Conservation (phyloP, 1,140 invertebrate species). For the Dendrolimus punctatus region DNA sequence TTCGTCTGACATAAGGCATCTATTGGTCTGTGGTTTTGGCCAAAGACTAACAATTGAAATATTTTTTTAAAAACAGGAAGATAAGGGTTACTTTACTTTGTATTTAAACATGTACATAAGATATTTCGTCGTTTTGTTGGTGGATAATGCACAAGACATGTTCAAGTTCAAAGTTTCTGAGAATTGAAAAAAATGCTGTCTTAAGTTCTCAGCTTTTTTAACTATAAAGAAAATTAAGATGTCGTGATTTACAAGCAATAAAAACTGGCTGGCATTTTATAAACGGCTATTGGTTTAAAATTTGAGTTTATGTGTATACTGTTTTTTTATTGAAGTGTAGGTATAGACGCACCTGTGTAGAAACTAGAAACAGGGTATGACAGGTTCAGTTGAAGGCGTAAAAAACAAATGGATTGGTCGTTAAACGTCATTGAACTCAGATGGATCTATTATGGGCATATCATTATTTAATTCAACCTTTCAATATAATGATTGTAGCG, state of each 20-base stretch:
- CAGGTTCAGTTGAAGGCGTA: no score
- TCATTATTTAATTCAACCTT: no score
- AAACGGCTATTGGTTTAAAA: not conserved
- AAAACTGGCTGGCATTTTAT: slow-evolving; percentile 4
- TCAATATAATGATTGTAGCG: no score
- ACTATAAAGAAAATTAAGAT: slow-evolving; percentile 39
- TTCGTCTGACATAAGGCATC: slow-evolving; percentile 46
- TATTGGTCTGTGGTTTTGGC: slow-evolving; percentile 36
- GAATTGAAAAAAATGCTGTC: slow-evolving; percentile 37
- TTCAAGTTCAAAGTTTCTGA: slow-evolving; percentile 38
- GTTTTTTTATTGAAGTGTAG: no score
- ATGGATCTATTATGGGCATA: no score
- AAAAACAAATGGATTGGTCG: no score
- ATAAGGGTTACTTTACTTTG: slow-evolving; percentile 3
- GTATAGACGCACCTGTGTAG: no score
- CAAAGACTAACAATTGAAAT: slow-evolving; percentile 1
- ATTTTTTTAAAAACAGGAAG: not conserved
- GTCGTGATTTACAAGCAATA: slow-evolving; percentile 31
- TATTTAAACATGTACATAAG: slow-evolving; percentile 1
- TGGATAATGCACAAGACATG: slow-evolving; percentile 37
- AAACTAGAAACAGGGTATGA: no score
- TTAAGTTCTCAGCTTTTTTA: slow-evolving; percentile 31
- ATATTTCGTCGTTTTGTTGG: slow-evolving; percentile 8
- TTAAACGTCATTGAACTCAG: no score
- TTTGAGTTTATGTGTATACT: no score